Conservation (phyloP, 1,140 invertebrate species). For the Neomicropteryx cornuta region DNA sequence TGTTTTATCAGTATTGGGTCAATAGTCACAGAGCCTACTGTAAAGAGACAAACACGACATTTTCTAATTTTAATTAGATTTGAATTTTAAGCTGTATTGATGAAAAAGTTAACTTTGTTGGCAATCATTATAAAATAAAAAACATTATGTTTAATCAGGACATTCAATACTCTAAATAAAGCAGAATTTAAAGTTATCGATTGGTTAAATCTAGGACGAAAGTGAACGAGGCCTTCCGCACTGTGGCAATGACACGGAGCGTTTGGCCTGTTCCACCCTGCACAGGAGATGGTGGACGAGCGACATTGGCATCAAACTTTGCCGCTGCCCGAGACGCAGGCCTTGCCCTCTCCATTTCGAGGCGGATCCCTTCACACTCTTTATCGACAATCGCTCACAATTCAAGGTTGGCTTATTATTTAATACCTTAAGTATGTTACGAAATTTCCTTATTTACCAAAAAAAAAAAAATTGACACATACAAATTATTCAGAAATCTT, state of each 20-base stretch:
- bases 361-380: conserved; percentile 6
- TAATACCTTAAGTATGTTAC: conserved; percentile 2
- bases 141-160: too few relatives aligned
- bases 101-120: not conserved
- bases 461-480: not conserved
- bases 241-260: conserved; percentile 19
- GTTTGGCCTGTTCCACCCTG: conserved; percentile 23
- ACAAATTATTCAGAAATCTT: not conserved
- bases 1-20: too few relatives aligned
- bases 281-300: conserved; percentile 26
- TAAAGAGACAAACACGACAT: not conserved
- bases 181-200: not conserved
- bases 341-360: conserved; percentile 20
- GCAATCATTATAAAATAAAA: too few relatives aligned
- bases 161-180: not conserved
- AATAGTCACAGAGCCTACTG: not conserved
- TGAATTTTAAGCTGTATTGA: not conserved
- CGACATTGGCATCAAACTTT: conserved; percentile 24
- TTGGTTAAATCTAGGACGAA: conserved; percentile 30
- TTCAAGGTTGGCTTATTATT: conserved; percentile 21
- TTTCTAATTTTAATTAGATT: not conserved
- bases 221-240: conserved; percentile 25
- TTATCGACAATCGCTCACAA: conserved; percentile 26
- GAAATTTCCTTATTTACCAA: conserved; percentile 2
- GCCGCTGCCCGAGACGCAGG: conserved; percentile 22